Conservation (phyloP, 2,797 vertebrate genomes). For the Neosilurus mollespiculum region DNA sequence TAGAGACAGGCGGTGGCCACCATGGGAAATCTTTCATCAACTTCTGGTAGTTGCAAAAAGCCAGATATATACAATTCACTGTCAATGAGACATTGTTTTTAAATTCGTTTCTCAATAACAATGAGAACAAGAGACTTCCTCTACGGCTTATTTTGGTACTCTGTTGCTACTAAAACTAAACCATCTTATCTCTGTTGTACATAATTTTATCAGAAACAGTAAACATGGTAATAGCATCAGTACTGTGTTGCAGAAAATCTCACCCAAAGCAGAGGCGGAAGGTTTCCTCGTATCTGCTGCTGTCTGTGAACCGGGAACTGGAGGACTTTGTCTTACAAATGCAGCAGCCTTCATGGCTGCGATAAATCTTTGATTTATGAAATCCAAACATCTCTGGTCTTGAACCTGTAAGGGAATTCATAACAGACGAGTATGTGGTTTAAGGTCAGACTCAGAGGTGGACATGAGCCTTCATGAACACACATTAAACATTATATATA, state of each 20-base stretch:
- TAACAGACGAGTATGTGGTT: background rate
- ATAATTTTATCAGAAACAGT: background rate
- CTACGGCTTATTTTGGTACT: too few relatives aligned
- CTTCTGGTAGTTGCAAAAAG: too few relatives aligned
- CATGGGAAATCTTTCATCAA: too few relatives aligned
- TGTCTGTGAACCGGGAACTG: constrained; percentile 83
- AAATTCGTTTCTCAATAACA: too few relatives aligned
- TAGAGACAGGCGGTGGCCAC: too few relatives aligned
- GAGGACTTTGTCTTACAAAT: constrained; percentile 86
- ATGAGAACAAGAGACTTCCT: too few relatives aligned
- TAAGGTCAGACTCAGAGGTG: background rate
- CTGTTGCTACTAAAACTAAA: too few relatives aligned
- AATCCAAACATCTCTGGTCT: constrained; percentile 77
- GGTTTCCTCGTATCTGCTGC: constrained; percentile 79
- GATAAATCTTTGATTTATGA: constrained; percentile 83
- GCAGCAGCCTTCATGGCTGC: constrained; percentile 82
- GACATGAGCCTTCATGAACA: background rate
- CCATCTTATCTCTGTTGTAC: too few relatives aligned
- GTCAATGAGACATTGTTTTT: too few relatives aligned
- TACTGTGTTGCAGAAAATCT: constrained; percentile 29
- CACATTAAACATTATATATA: too few relatives aligned
- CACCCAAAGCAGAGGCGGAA: constrained; percentile 82
- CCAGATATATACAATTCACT: too few relatives aligned
- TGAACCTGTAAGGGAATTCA: constrained; percentile 17
- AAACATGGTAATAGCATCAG: background rate